Base-by-base conservation (phyloP, 2,113 vertebrate species). In the Ciconia stormi region DNA sequence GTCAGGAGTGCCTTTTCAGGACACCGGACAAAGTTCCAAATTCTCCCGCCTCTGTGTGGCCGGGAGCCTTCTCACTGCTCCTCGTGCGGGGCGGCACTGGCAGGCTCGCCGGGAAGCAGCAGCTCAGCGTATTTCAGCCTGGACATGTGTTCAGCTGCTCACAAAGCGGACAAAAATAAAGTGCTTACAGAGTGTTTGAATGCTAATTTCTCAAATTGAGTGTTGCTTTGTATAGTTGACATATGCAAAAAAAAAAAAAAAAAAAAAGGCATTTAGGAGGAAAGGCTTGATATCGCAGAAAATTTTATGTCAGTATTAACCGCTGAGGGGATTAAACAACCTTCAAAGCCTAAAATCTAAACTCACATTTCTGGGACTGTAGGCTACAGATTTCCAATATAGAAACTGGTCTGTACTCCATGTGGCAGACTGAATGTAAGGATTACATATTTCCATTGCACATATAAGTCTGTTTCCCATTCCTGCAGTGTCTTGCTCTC, bases 101-200 rank as follows among this genome's bases (percentile, higher is more conserved):
- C 76, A 87, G 36, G 18, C 15, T 40, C 5, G 6, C 15, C 1
- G 10, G 77, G 81, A 89, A 96, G 63, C 62, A 20, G 85, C 85
- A 63, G 63, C 74, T 73, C 73, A 1, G 84, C 9, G 26, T 25
- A 14, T 80, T 96, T 91, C 90, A 95, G 82, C 72, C 87, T 47
- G 93, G 87, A 89, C 69, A 30, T 69, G 74, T 84, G 91, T 76
- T 96, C 72, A 96, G 94, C 87, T 86, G 82, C 92, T 96, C 55
- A 87, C 83, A 97, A 90, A 96, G 94, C n/a, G 5, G 91, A 86
- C 74, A 92, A 97, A 97, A 94, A 97, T 94, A 89, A 95, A 93
- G 74, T 58, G 80, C 93, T 94, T 96, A 71, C 63, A 46, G 94
- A 93, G 78, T 40, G 63, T 77, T 63, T 66, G 93, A 97, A 97